phyloP scores from a whole-genome alignment of 2,113 vertebrate genomes.

The Peromyscus californicus region DNA sequence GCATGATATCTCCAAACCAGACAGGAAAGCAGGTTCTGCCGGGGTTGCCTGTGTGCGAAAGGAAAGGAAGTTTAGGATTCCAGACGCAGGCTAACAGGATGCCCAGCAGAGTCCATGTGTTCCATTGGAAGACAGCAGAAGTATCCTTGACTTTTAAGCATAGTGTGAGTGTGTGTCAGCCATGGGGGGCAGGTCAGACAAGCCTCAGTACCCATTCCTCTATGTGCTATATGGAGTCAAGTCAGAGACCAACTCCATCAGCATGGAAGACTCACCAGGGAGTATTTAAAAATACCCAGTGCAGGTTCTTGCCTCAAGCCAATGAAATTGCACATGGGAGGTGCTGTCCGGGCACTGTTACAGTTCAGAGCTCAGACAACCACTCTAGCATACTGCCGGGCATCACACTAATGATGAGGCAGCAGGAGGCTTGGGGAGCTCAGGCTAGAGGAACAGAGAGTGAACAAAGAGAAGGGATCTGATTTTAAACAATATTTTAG shows the following conservation, averaged over 20 bases:
- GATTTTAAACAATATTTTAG: slow-evolving; percentile 26
- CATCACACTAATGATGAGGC: background rate
- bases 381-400: background rate
- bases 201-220: background rate
- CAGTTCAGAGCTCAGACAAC: background rate
- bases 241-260: background rate
- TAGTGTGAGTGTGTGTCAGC: background rate
- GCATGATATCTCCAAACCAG: background rate
- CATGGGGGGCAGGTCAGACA: rapidly evolving
- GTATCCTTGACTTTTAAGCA: background rate
- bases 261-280: background rate
- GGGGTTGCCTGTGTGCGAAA: rapidly evolving
- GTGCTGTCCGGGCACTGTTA: background rate
- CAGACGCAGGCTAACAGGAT: too few species aligned
- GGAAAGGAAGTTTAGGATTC: background rate
- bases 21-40: too few species aligned
- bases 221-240: background rate
- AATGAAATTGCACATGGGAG: background rate
- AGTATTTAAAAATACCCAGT: background rate
- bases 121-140: background rate
- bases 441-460: background rate
- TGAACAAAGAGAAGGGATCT: background rate
- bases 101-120: too few species aligned
- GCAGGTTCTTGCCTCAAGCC: background rate
- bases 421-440: background rate